Base-by-base conservation (phyloP, 2,888 invertebrate genomes). In the Vesta saturnalis region DNA sequence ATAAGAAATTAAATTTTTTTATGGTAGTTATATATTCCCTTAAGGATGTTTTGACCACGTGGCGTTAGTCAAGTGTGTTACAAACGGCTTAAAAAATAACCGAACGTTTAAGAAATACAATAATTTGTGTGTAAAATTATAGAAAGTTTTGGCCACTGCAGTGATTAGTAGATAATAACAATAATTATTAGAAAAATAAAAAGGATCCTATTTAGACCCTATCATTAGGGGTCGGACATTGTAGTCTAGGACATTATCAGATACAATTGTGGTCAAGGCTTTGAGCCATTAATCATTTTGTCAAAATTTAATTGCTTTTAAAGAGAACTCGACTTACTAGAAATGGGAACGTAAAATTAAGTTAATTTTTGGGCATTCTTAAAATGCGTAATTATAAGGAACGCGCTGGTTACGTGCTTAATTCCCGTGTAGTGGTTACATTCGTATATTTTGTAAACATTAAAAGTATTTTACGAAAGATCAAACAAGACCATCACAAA, bases 261-360 rank as follows among this genome's bases (percentile, higher is more conserved):
- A 78, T 78, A 77, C 77, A 78, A 76, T 78, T 79, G 78, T 77
- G 78, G 78, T 75, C 76, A 76, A 79, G 78, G 78, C 79, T 80
- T 78, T 77, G 70, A 76, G 75, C 79, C 79, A 82, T 82, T 82
- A 82, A 82, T 82, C 82, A 82, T 82, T 80, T 81, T 82, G 81
- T 82, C 81, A 81, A 80, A 80, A 79, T 80, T 80, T 82, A 82
- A 82, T 82, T 81, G 81, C 80, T 77, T 77, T 74, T 78, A 77
- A 80, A 79, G 66, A 71, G 73, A 77, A 77, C 77, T 77, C 76
- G 67, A 68, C 70, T 67, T 70, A 67, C 69, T 64, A 75, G 77
- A 76, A 77, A 75, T 74, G 76, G 76, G 77, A 77, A 77, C 77
- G 76, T 75, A 72, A 73, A 71, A 70, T 72, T 72, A 71, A 67